phyloP scores from a whole-genome alignment of 2,113 vertebrate genomes.

The Sarotherodon lohbergeri region DNA sequence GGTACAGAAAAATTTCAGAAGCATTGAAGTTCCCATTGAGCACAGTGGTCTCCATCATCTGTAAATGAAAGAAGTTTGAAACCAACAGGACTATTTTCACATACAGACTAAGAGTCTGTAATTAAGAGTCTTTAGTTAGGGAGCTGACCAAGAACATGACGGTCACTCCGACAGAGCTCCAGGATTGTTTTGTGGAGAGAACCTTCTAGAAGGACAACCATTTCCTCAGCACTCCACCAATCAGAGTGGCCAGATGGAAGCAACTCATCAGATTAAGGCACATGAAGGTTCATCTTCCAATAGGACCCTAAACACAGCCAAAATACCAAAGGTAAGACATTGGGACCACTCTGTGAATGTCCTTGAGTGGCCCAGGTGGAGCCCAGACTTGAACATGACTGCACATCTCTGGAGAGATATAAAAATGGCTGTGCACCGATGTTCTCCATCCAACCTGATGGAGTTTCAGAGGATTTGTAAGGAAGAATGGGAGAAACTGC shows the following conservation, averaged over 20 bases:
- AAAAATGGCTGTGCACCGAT: not conserved
- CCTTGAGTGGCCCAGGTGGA: not conserved
- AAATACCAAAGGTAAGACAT: not conserved
- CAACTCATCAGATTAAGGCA: not conserved
- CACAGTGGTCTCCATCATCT: not conserved
- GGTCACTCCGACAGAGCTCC: not conserved
- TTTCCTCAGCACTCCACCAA: not conserved
- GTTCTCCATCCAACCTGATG: not conserved
- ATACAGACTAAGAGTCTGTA: not conserved
- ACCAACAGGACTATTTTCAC: not conserved
- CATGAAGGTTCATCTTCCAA: not conserved
- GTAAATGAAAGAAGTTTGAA: not conserved
- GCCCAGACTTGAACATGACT: not conserved
- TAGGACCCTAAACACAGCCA: not conserved
- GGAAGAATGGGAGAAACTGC: not conserved
- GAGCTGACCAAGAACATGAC: not conserved
- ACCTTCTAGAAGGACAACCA: not conserved
- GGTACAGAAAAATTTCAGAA: not conserved
- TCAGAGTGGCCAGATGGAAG: not conserved
- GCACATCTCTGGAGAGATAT: not conserved
- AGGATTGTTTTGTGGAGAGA: not conserved
- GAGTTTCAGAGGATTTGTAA: not conserved
- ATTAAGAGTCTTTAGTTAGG: not conserved
- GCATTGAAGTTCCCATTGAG: not conserved
- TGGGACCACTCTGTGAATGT: not conserved